Base-by-base conservation (phyloP, 2,797 vertebrate genomes). In the Manis crassicaudata region DNA sequence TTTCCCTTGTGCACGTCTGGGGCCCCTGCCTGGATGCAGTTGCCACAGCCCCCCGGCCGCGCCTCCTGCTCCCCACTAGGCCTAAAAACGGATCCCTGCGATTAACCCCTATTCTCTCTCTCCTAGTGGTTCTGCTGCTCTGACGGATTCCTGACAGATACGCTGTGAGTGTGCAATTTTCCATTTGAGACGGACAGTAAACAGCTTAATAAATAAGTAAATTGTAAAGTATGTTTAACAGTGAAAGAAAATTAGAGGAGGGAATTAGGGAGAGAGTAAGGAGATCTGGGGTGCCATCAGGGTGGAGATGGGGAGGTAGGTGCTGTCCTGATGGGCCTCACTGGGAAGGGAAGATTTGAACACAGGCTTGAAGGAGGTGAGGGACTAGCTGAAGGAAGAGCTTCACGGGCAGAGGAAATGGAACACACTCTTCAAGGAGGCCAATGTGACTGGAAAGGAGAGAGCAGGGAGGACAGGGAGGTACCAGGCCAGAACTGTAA, bases 31-130 rank as follows among this genome's bases (percentile, higher is more conserved):
- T 52, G 56, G 35, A 27, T n/a, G 27, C 70, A 68, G 81, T 16
- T 65, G n/a, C 20, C 60, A 7, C 13, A 40, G 56, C 35, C 43
- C 7, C 0, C 25, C 4, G 5, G 35, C 16, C 2, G 8, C 16
- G 4, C 72, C 6, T 32, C n/a, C 84, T 84, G 79, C 27, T 62
- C 27, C 46, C 1, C 25, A 8, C 46, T 1, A 46, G 46, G 6
- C 14, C 5, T 18, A 17, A 10, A 0, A 1, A 75, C 43, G 2
- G 7, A 7, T 17, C 29, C 65, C 43, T 17, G 25, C 5, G 5
- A 23, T 4, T 11, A 7, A 32, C 32, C 79, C 73, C 43, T 37
- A 0, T 63, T 62, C 1, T 62, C 25, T 27, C 37, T 56, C 21
- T 25, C 37, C 17, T 3, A 2, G 25, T 2, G 16, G 9, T 29